Conservation (phyloP, 2,113 vertebrate genomes). For the Ochotona princeps region DNA sequence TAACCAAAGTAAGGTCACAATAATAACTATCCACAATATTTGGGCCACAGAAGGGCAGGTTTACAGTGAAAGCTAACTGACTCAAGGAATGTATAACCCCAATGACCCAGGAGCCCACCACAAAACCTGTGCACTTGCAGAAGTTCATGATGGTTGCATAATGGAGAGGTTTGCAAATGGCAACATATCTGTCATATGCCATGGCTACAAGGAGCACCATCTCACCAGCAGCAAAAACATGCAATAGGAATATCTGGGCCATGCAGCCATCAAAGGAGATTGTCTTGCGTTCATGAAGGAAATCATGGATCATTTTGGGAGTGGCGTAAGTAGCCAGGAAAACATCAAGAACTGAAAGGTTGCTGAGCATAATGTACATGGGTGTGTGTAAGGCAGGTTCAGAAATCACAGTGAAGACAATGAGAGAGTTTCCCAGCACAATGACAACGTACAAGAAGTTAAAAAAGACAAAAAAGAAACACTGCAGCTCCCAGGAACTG, state of each 20-base stretch:
- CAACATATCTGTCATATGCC: slow-evolving; percentile 75
- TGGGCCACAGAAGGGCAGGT: slow-evolving; percentile 72
- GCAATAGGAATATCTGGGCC: slow-evolving; percentile 74
- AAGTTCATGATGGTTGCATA: slow-evolving; percentile 65
- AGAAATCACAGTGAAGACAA: slow-evolving; percentile 59
- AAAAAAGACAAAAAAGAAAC: slow-evolving; percentile 36
- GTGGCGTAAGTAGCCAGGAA: slow-evolving; percentile 66
- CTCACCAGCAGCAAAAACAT: slow-evolving; percentile 68
- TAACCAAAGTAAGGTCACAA: slow-evolving; percentile 67
- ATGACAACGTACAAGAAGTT: slow-evolving; percentile 34
- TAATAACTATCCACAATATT: slow-evolving; percentile 74
- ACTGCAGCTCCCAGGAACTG: slow-evolving; percentile 27
- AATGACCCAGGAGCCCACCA: slow-evolving; percentile 51
- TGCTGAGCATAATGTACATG: slow-evolving; percentile 75
- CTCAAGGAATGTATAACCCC: slow-evolving; percentile 70
- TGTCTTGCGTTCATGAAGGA: slow-evolving; percentile 54
- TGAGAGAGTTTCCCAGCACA: slow-evolving; percentile 61
- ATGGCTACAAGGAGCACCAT: slow-evolving; percentile 76
- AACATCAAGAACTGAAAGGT: slow-evolving; percentile 72
- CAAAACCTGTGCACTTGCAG: slow-evolving; percentile 35
- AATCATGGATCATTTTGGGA: slow-evolving; percentile 74
- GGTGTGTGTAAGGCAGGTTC: slow-evolving; percentile 50
- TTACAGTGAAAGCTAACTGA: slow-evolving; percentile 61
- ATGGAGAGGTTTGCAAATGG: slow-evolving; percentile 69
- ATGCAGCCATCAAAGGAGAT: slow-evolving; percentile 74